A percentile compares a stretch with the other conserved stretches of the same genome.
Evolutionary conservation across 2,113 vertebrate genomes (phyloP).

Genomic region (Oreochromis aureus): DNA sequence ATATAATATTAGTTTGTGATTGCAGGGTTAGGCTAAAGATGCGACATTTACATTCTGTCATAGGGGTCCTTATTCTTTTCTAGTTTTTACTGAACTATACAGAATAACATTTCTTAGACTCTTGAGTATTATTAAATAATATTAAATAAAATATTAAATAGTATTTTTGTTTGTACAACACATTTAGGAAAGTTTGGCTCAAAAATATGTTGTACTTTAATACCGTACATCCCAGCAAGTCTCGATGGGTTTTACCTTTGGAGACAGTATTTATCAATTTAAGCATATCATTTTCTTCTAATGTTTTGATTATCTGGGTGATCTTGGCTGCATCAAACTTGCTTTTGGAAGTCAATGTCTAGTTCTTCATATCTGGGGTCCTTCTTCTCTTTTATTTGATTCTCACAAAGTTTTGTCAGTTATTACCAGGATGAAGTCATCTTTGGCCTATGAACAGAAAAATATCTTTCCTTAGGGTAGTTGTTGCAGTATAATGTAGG

Average conservation of each 20-base stretch:
- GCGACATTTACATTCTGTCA: neutral
- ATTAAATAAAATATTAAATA: neutral
- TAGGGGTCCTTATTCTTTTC: neutral
- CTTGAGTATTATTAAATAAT: neutral
- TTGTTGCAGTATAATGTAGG: neutral
- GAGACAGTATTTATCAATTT: neutral
- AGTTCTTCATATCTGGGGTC: neutral
- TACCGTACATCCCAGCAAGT: neutral
- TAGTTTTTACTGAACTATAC: neutral
- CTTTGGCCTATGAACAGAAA: neutral
- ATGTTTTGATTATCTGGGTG: neutral
- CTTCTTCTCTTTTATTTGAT: neutral
- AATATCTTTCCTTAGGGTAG: neutral
- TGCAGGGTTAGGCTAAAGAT: neutral
- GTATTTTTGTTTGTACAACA: neutral
- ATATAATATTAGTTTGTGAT: neutral
- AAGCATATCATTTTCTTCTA: neutral
- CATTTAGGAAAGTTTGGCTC: neutral
- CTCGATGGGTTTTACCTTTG: neutral
- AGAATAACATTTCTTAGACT: neutral
- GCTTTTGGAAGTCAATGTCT: neutral
- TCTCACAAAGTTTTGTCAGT: neutral
- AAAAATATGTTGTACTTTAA: neutral
- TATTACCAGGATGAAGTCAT: neutral
- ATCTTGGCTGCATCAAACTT: neutral